Base-by-base conservation (phyloP, 2,888 invertebrate species). In the Masnerella sp. region DNA sequence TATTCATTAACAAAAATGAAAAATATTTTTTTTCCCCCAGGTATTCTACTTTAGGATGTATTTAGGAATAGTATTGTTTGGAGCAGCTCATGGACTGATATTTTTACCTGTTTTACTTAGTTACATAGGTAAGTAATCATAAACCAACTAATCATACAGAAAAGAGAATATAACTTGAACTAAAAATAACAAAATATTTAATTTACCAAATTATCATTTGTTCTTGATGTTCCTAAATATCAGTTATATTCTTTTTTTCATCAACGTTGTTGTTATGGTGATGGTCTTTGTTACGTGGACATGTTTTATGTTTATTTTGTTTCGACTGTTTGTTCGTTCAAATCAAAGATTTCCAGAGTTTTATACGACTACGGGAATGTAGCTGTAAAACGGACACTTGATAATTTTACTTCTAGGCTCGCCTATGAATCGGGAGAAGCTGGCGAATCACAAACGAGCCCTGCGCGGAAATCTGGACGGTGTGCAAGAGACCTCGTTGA, bases 41-140 rank as follows among this genome's bases (percentile, higher is more conserved):
- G 93, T 94, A 84, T 97, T 96, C 89, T 98, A 97, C 90, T 98
- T 97, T 90, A 92, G 97, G 78, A 97, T 98, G 96, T 99, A 99
- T 89, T 90, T 99, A 85, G 97, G 98, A 65, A 99, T 99, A 82
- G 99, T 99, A 58, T 84, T 99, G 69, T 94, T 97, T 87, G 99
- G 99, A 58, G 99, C 99, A 5, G 93, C 96, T 3, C 99, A 99
- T 88, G 99, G 99, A 12, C 92, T 99, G 72, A 93, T 99, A 84
- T 98, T 99, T 90, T 90, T 99, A 80, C 99, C 99, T 5, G 98
- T 99, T 71, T 91, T 99, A 83, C 93, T 99, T 81, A 97, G 97
- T 88, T 98, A 96, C 91, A 94, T 97, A 87, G 99, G 99, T 96
- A 87, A 93, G 93, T 72, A 32, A 1, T 32, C 32, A 18, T 5